Evolutionary conservation across 2,888 invertebrate species (phyloP).

Genomic region (Taphrorychus bicolor): DNA sequence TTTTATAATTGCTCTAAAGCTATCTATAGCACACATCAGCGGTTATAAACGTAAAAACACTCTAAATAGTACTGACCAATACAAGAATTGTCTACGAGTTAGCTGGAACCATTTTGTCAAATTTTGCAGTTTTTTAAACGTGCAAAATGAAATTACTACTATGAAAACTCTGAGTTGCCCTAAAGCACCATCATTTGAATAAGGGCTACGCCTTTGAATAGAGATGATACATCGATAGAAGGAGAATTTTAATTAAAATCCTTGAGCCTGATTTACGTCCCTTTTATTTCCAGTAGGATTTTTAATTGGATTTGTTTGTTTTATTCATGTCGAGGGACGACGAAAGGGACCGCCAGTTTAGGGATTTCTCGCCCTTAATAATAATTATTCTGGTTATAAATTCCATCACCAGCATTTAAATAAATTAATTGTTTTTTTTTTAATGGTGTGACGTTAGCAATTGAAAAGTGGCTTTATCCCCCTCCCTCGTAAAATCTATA

Average conservation of each 20-base stretch:
- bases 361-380: slow-evolving; percentile 13
- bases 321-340: slow-evolving; percentile 14
- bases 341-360: slow-evolving; percentile 12
- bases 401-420: background rate
- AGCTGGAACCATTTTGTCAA: too few relatives aligned
- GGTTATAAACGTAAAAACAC: background rate
- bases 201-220: slow-evolving; percentile 24
- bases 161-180: background rate
- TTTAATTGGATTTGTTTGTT: slow-evolving; percentile 40
- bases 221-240: slow-evolving; percentile 30
- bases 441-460: too few relatives aligned
- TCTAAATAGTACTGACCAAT: too few relatives aligned
- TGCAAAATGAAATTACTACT: too few relatives aligned
- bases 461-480: too few relatives aligned
- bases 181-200: background rate
- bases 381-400: background rate
- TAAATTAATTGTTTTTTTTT: too few relatives aligned
- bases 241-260: slow-evolving; percentile 42
- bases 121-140: too few relatives aligned
- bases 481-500: too few relatives aligned
- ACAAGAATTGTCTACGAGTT: too few relatives aligned
- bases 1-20: background rate
- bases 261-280: slow-evolving; percentile 31
- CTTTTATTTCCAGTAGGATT: slow-evolving; percentile 31
- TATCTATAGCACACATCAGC: background rate